A percentile compares a stretch with the other conserved stretches of the same genome.
Conservation (phyloP, 1,140 invertebrate genomes). For the Samia ricini region DNA sequence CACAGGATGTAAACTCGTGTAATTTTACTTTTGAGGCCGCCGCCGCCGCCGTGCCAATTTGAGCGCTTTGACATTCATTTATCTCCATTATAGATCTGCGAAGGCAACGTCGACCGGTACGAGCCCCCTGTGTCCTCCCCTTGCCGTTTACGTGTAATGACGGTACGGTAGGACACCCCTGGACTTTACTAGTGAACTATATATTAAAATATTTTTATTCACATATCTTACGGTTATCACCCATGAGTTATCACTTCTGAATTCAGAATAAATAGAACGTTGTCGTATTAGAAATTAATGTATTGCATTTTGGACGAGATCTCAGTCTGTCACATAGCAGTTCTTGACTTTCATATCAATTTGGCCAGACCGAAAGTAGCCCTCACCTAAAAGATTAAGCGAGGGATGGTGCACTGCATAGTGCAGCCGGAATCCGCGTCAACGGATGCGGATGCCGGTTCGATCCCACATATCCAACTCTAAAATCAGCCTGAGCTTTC, state of each 20-base stretch:
- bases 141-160: constrained; percentile 2
- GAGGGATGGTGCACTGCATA: too few relatives aligned
- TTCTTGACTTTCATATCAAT: too few relatives aligned
- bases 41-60: constrained; percentile 39
- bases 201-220: constrained; percentile 7
- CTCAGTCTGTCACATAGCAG: too few relatives aligned
- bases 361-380: too few relatives aligned
- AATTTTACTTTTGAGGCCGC: constrained; percentile 54
- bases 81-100: constrained; percentile 67
- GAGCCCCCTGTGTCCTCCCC: constrained; percentile 32
- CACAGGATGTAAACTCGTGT: constrained; percentile 39
- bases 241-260: background rate
- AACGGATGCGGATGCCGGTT: too few relatives aligned
- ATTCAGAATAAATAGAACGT: background rate
- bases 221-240: background rate
- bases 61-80: constrained; percentile 68
- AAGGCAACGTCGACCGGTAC: constrained; percentile 20
- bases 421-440: too few relatives aligned
- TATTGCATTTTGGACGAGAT: too few relatives aligned
- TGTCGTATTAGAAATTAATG: too few relatives aligned
- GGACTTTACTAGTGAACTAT: constrained; percentile 1
- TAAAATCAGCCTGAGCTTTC: too few relatives aligned
- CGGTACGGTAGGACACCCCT: constrained; percentile 13
- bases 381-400: too few relatives aligned
- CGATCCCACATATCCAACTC: too few relatives aligned